phyloP scores from a whole-genome alignment of 1,140 invertebrate genomes.

The Magallana gigas region DNA sequence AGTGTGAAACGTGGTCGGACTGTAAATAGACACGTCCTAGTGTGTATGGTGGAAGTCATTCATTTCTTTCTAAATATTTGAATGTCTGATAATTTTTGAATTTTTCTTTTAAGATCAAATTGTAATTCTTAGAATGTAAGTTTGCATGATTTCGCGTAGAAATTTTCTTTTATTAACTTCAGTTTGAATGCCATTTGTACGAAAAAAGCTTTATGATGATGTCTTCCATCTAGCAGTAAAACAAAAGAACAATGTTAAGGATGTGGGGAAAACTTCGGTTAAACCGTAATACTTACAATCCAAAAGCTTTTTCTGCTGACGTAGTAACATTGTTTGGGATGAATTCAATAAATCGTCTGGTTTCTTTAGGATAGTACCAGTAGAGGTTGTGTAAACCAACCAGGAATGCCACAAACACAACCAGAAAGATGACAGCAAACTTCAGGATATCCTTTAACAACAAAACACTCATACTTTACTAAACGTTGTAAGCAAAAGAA shows the following conservation, averaged over 20 bases:
- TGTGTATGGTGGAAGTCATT: not conserved
- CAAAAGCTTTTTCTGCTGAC: slow-evolving; percentile 71
- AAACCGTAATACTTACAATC: slow-evolving; percentile 67
- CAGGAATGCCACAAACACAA: slow-evolving; percentile 96
- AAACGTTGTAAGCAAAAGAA: not conserved
- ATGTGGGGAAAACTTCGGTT: no score
- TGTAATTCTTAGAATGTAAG: no score
- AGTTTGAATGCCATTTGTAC: no score
- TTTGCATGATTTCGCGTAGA: no score
- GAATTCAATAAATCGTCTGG: slow-evolving; percentile 82
- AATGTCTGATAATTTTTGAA: not conserved
- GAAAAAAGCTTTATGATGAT: no score
- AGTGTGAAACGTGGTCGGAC: slow-evolving; percentile 64
- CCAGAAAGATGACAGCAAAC: slow-evolving; percentile 94
- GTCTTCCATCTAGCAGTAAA: no score
- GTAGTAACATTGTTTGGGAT: slow-evolving; percentile 63
- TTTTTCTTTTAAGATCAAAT: not conserved
- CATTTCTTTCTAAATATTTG: not conserved
- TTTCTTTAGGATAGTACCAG: slow-evolving; percentile 97
- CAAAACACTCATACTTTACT: not conserved
- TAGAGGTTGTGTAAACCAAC: slow-evolving; percentile 94
- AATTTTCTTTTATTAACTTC: no score
- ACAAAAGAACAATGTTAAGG: no score
- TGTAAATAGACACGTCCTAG: not conserved
- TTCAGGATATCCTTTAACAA: slow-evolving; percentile 93